Percentiles rank a stretch among this genome's conserved stretches.
Conservation (phyloP, 2,888 invertebrate species). For the Girardia tigrina region DNA sequence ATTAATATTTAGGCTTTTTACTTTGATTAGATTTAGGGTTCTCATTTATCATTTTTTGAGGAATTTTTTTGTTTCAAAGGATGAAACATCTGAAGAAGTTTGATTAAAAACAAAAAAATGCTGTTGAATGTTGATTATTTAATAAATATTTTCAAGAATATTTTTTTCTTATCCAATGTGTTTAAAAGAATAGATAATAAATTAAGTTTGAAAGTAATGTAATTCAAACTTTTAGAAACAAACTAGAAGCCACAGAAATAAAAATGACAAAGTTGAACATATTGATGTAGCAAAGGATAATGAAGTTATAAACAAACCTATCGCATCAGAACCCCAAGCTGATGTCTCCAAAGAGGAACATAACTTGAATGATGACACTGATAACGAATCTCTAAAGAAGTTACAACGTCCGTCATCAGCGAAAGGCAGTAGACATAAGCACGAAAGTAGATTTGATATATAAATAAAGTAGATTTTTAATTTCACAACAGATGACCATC, state of each 20-base stretch:
- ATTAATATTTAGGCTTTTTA: no score
- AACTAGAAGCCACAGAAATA: conserved; percentile 37
- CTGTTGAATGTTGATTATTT: no score
- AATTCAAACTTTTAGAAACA: conserved; percentile 35
- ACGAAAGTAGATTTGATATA: conserved; percentile 41
- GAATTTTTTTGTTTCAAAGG: no score
- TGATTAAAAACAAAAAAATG: no score
- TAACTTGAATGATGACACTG: neutral
- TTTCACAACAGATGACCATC: neutral
- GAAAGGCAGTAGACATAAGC: conserved; percentile 46
- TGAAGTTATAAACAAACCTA: conserved; percentile 24
- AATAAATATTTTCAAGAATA: no score
- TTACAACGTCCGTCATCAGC: conserved; percentile 48
- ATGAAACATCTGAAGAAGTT: no score
- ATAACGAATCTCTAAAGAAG: conserved; percentile 38
- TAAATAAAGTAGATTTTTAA: neutral
- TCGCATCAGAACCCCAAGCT: neutral
- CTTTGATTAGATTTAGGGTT: no score
- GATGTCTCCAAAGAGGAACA: neutral
- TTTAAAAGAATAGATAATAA: neutral
- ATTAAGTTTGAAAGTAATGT: neutral
- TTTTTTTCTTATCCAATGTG: no score
- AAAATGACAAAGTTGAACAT: conserved; percentile 35
- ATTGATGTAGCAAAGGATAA: conserved; percentile 36
- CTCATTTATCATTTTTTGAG: no score